Evolutionary conservation across 2,113 vertebrate genomes (phyloP).

Genomic region (Hippocampus abdominalis): DNA sequence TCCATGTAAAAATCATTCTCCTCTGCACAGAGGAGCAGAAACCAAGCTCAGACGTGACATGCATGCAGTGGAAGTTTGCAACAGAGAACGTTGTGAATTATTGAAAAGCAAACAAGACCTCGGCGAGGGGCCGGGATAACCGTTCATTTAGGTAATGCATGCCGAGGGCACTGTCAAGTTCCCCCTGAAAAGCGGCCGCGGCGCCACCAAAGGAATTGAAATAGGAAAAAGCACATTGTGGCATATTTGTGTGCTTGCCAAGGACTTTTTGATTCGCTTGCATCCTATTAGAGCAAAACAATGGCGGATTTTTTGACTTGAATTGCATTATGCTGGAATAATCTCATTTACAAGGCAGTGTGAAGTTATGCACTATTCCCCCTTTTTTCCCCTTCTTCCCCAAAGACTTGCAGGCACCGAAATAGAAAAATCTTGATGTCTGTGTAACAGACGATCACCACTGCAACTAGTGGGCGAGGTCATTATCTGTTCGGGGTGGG

Average conservation of each 20-base stretch:
- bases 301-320: background rate
- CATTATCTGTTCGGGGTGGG: background rate
- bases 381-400: background rate
- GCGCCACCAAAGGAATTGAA: constrained; percentile 35
- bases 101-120: constrained; percentile 66
- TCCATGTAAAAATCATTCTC: constrained; percentile 38
- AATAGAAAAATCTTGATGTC: constrained; percentile 18
- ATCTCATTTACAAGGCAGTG: constrained; percentile 5
- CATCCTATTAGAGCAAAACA: constrained; percentile 3
- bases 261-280: constrained; percentile 17
- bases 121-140: constrained; percentile 53
- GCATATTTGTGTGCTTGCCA: constrained; percentile 19
- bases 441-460: constrained; percentile 24
- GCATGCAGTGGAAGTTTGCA: constrained; percentile 54
- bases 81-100: constrained; percentile 63
- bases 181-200: constrained; percentile 37
- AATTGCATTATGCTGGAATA: background rate
- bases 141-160: constrained; percentile 64
- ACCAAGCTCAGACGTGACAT: constrained; percentile 48
- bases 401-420: constrained; percentile 7
- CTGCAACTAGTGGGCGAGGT: constrained; percentile 37
- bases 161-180: constrained; percentile 50
- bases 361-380: background rate
- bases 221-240: constrained; percentile 12
- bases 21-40: constrained; percentile 39